Conservation (phyloP, 2,888 invertebrate genomes). For the Esperia sulphurella region DNA sequence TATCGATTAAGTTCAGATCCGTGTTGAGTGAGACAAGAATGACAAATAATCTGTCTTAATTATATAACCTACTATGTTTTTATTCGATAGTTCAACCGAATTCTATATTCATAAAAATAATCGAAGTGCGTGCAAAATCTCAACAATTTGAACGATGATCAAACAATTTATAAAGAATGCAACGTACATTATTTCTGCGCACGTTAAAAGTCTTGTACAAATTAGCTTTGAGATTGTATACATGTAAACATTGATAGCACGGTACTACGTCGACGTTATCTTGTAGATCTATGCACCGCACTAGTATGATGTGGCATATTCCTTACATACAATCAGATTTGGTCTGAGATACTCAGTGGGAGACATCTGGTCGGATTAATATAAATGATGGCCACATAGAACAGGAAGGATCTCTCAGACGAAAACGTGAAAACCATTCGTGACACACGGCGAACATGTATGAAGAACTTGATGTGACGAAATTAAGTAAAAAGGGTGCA, state of each 20-base stretch:
- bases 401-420: no score
- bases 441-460: constrained; percentile 20
- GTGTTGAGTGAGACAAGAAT: neutral
- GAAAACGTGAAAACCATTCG: no score
- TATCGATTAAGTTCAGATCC: neutral
- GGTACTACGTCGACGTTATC: constrained; percentile 36
- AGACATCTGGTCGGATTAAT: no score
- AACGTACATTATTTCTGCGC: neutral
- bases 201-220: constrained; percentile 1
- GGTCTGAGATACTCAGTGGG: no score
- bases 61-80: neutral
- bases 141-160: neutral
- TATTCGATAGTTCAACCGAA: no score
- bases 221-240: neutral
- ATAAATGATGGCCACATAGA: no score
- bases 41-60: neutral
- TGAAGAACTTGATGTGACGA: no score
- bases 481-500: no score
- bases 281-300: constrained; percentile 52
- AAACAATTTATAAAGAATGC: neutral
- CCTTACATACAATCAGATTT: no score
- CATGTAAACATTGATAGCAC: constrained; percentile 17
- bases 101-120: no score
- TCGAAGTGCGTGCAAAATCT: no score
- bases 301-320: no score